Percentiles rank a stretch among this genome's conserved stretches.
Evolutionary conservation across 2,888 invertebrate species (phyloP).

Genomic region (Lasiommata megera): DNA sequence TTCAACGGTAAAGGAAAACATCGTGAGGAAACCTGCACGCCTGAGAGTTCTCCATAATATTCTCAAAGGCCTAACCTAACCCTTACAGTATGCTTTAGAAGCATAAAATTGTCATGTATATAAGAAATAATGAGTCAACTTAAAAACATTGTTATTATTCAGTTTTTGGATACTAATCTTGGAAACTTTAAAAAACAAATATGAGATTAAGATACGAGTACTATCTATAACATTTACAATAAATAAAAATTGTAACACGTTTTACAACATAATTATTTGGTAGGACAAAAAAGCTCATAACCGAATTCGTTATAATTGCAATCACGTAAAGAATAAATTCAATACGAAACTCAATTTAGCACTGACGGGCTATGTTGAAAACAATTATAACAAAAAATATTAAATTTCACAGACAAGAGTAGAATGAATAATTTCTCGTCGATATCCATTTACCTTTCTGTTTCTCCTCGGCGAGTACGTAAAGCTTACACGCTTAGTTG

Average conservation of each 20-base stretch:
- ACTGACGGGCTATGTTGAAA: conserved; percentile 23
- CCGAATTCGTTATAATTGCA: conserved; percentile 29
- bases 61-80: too few species aligned
- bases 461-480: neutral
- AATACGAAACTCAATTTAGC: conserved; percentile 27
- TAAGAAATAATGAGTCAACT: too few species aligned
- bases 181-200: neutral
- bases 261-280: conserved; percentile 14
- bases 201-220: neutral
- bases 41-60: too few species aligned
- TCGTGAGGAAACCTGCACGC: too few species aligned
- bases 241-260: conserved; percentile 15
- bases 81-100: too few species aligned
- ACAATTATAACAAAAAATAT: conserved; percentile 25
- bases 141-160: too few species aligned
- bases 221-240: conserved; percentile 25
- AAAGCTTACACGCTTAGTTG: neutral
- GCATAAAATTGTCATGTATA: too few species aligned
- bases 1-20: too few species aligned
- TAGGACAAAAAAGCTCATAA: conserved; percentile 19
- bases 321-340: conserved; percentile 28
- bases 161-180: too few species aligned
- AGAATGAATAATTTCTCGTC: conserved; percentile 10
- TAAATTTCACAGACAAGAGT: conserved; percentile 11
- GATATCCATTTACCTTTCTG: conserved; percentile 3